A percentile compares a stretch with the other conserved stretches of the same genome.
phyloP scores from a whole-genome alignment of 2,113 vertebrate species.

The Tinamus guttatus region DNA sequence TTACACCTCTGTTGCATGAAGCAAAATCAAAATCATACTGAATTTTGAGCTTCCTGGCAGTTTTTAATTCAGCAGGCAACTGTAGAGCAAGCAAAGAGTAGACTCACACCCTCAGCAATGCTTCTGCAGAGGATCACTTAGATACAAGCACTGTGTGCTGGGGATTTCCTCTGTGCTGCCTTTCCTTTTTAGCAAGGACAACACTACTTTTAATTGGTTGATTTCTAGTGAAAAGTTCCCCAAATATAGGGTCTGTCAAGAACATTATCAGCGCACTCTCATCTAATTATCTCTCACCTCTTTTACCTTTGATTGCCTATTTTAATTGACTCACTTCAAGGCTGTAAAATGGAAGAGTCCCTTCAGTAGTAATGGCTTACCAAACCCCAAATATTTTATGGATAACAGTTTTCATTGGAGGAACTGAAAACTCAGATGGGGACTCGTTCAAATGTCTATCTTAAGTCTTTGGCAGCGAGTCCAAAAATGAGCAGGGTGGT shows the following conservation, averaged over 20 bases:
- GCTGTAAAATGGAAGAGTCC: neutral
- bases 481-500: neutral
- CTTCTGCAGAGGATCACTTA: neutral
- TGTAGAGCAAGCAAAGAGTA: neutral
- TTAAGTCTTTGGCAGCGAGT: neutral
- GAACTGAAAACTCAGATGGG: neutral
- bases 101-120: neutral
- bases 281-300: neutral
- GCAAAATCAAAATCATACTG: neutral
- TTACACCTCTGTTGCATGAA: neutral
- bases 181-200: neutral
- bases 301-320: neutral
- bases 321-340: neutral
- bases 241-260: neutral
- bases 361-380: neutral
- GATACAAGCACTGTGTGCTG: neutral
- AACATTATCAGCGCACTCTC: neutral
- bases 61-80: neutral
- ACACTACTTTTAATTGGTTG: constrained; percentile 2
- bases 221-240: neutral
- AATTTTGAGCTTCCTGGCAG: neutral
- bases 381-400: neutral
- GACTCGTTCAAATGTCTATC: neutral
- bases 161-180: neutral
- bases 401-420: neutral